Evolutionary conservation across 2,797 vertebrate genomes (phyloP).

Genomic region (Xenops minutus): DNA sequence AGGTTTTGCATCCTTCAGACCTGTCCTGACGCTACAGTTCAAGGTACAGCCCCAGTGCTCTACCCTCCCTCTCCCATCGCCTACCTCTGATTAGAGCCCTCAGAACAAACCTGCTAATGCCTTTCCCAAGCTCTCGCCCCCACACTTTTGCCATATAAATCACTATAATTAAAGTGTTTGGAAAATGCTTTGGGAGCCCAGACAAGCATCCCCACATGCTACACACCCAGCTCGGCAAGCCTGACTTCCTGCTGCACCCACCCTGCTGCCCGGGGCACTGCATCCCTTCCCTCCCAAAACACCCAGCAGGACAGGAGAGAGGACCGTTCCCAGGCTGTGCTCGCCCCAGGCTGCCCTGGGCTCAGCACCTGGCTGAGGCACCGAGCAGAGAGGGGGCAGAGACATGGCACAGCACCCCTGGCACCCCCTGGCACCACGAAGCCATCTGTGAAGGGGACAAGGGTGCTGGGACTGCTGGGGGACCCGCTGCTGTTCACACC

Average conservation of each 20-base stretch:
- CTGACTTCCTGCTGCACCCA: slow-evolving; percentile 50
- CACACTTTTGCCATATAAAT: slow-evolving; percentile 62
- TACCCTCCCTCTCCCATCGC: neutral
- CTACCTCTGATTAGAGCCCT: slow-evolving; percentile 49
- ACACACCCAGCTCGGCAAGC: slow-evolving; percentile 53
- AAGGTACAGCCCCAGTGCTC: neutral
- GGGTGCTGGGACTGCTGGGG: neutral
- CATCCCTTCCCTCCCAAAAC: slow-evolving; percentile 43
- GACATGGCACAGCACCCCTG: neutral
- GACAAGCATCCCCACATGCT: slow-evolving; percentile 63
- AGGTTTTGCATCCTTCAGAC: neutral
- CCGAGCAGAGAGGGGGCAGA: neutral
- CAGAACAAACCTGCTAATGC: slow-evolving; percentile 43
- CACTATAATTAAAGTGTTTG: slow-evolving; percentile 66
- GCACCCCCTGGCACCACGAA: accelerated
- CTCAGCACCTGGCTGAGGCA: neutral
- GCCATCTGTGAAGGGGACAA: accelerated
- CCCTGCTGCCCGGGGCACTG: neutral
- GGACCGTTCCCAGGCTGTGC: slow-evolving; percentile 38
- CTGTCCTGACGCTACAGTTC: slow-evolving; percentile 16
- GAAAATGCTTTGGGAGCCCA: slow-evolving; percentile 57
- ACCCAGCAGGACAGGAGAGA: neutral
- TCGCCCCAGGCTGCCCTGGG: neutral
- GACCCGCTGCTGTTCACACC: accelerated
- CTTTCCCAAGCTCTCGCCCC: slow-evolving; percentile 65